Conservation (phyloP, 2,797 vertebrate species). For the Macropus fuliginosus region DNA sequence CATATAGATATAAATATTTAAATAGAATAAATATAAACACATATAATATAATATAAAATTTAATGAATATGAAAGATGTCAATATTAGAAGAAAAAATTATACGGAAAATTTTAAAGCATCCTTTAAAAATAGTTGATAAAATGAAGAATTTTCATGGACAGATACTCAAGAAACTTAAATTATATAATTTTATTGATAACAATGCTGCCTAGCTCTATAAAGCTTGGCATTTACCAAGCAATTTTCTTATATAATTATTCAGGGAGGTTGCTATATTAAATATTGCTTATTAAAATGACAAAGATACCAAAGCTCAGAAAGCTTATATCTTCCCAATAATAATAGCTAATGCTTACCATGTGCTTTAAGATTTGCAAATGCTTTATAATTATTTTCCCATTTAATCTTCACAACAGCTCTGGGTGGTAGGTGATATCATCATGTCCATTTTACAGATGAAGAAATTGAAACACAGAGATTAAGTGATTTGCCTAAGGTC, state of each 20-base stretch:
- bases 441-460: too few relatives aligned
- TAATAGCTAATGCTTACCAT: background rate
- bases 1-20: too few relatives aligned
- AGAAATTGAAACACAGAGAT: background rate
- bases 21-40: too few relatives aligned
- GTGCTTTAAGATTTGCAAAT: background rate
- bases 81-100: too few relatives aligned
- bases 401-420: background rate
- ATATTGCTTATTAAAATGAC: background rate
- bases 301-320: background rate
- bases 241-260: background rate
- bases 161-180: background rate
- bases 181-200: background rate
- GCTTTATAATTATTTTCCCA: background rate
- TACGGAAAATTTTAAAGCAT: too few relatives aligned
- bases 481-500: background rate
- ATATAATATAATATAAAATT: too few relatives aligned
- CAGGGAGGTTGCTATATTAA: background rate
- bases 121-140: too few relatives aligned
- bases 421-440: background rate
- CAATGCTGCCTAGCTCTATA: background rate
- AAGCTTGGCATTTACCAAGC: background rate
- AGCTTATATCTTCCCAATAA: background rate
- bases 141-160: background rate
- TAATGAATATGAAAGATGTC: too few relatives aligned